Evolutionary conservation across 2,888 invertebrate genomes (phyloP).

Genomic region (Siphlonurus alternatus): DNA sequence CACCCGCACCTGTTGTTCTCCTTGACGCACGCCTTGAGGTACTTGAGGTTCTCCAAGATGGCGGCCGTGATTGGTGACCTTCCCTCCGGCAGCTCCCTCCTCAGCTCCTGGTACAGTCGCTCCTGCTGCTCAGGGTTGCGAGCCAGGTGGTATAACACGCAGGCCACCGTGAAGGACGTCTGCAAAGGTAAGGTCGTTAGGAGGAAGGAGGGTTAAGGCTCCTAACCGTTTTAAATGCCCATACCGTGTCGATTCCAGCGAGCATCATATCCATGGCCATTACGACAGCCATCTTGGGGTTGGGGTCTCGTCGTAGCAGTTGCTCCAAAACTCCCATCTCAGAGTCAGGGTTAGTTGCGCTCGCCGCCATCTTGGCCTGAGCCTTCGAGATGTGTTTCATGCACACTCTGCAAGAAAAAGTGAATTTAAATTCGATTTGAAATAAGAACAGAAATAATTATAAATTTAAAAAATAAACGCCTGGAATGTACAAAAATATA

Average conservation of each 20-base stretch:
- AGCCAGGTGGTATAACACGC: conserved; percentile 55
- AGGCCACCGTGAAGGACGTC: conserved; percentile 60
- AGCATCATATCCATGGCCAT: conserved; percentile 52
- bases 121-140: conserved; percentile 50
- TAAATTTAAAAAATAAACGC: too few species aligned
- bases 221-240: too few species aligned
- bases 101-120: conserved; percentile 38
- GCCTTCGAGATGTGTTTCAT: conserved; percentile 21
- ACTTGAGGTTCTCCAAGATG: conserved; percentile 28
- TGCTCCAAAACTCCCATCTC: conserved; percentile 42
- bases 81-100: conserved; percentile 33
- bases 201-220: too few species aligned
- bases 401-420: conserved; percentile 17
- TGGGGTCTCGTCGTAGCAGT: conserved; percentile 25
- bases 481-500: too few species aligned
- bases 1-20: conserved; percentile 52
- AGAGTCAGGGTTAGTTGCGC: conserved; percentile 13
- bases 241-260: conserved; percentile 55
- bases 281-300: conserved; percentile 35
- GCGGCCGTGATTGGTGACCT: conserved; percentile 34
- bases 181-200: too few species aligned
- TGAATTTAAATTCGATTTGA: too few species aligned
- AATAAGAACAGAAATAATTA: too few species aligned
- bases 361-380: conserved; percentile 10
- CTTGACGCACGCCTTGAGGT: conserved; percentile 40